Evolutionary conservation across 2,113 vertebrate genomes (phyloP), one percentile per base, ranked within the genome.

Genomic region (Siniperca chuatsi): DNA sequence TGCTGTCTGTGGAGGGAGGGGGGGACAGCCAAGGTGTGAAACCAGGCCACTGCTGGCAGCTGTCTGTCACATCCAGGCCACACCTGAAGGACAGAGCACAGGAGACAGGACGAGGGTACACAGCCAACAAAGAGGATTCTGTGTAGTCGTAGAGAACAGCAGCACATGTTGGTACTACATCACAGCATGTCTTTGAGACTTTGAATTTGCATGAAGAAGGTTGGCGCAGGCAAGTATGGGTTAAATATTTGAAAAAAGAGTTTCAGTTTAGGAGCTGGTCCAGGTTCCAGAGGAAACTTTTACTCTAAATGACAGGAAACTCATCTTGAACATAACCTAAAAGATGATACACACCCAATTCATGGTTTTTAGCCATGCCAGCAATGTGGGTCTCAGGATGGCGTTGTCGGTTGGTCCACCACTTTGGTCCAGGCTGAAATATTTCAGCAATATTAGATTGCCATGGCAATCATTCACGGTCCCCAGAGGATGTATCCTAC

Each of bases 1-100:
- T 94, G 89, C 93, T 83, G 92, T 92, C 87, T 89, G 85, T 86
- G 90, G 83, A 75, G 80, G 78, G 42, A 42, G 78, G 21, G 80
- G 66, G 81, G 54, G 61, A 6, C 89, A 73, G 87, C 88, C 91
- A 93, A 95, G 93, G 95, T 93, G 93, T 88, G 91, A 93, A 92
- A 93, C 72, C 90, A 84, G 90, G 93, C 91, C 94, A 89, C 93
- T 88, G 78, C 89, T 83, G 90, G 85, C 84, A 89, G 10, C 89
- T 92, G 92, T 89, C 91, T 80, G 86, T 92, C 92, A 92, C 90
- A 88, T 79, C 82, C 71, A 35, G 40, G 58, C 82, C 82, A 81
- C 87, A 92, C 89, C 90, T 95, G 91, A 93, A 93, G 92, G 93
- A 91, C 92, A 78, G 82, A 57, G 68, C 55, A 15, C 35, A 12